Conservation (phyloP, 2,888 invertebrate species). For the Drosophila recens region DNA sequence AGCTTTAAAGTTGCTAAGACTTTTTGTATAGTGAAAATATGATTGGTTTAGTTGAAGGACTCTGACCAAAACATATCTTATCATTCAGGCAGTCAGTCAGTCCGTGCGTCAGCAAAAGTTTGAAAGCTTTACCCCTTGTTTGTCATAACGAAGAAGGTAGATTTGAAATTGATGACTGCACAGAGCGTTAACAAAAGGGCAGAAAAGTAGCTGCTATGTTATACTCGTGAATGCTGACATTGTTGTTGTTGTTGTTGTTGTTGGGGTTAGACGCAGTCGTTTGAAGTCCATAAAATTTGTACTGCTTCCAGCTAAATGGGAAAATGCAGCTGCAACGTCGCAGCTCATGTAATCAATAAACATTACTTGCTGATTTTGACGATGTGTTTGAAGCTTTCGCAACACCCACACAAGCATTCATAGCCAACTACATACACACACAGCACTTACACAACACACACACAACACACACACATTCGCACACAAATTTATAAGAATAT, state of each 20-base stretch:
- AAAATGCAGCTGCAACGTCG: slow-evolving; percentile 18
- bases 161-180: slow-evolving; percentile 43
- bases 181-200: slow-evolving; percentile 26
- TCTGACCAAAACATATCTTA: background rate
- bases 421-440: background rate
- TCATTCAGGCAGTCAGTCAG: slow-evolving; percentile 2
- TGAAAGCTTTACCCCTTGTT: slow-evolving; percentile 20
- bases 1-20: slow-evolving; percentile 1
- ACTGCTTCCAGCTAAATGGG: slow-evolving; percentile 18
- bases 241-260: slow-evolving; percentile 5
- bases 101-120: slow-evolving; percentile 29
- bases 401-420: slow-evolving; percentile 1
- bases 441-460: background rate
- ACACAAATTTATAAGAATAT: slow-evolving; percentile 51
- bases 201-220: slow-evolving; percentile 7
- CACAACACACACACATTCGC: slow-evolving; percentile 12
- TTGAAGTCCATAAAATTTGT: slow-evolving; percentile 28
- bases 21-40: slow-evolving; percentile 19
- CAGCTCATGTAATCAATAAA: slow-evolving; percentile 57
- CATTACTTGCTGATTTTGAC: slow-evolving; percentile 52
- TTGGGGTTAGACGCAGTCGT: slow-evolving; percentile 8
- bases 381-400: slow-evolving; percentile 51
- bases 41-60: slow-evolving; percentile 19
- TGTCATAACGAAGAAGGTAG: slow-evolving; percentile 21
- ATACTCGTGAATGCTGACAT: slow-evolving; percentile 19